These are phyloP conservation scores for Orthosia gracilis DNA, from an alignment of 2,888 invertebrate species.

Conservation along the genomic window DNA sequence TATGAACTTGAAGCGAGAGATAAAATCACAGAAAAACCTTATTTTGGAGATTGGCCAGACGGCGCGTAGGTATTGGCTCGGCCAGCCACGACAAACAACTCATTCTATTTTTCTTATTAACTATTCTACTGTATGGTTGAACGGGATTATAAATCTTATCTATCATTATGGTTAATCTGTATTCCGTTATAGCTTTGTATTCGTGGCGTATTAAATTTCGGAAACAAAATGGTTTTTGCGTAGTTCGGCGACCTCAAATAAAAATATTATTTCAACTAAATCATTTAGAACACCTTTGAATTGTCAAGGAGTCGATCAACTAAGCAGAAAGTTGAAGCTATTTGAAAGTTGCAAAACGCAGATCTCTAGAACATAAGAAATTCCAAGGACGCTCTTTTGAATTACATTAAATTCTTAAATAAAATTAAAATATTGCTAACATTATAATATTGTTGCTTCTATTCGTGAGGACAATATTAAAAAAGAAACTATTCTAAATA, in stretches of 20 bases:
- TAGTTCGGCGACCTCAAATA: not conserved
- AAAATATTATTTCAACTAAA: not conserved
- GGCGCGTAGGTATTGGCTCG: constrained; percentile 18
- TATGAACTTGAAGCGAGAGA: constrained; percentile 23
- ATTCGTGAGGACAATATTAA: too few species aligned
- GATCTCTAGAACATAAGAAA: not conserved
- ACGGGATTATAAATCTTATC: not conserved
- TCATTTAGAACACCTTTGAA: not conserved
- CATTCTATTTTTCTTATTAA: constrained; percentile 16
- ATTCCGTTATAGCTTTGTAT: not conserved
- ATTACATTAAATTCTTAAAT: too few species aligned
- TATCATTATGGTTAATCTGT: not conserved
- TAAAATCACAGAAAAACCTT: constrained; percentile 20
- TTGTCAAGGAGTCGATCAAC: too few species aligned
- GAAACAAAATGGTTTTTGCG: not conserved
- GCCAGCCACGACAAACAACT: constrained; percentile 31
- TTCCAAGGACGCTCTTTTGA: not conserved
- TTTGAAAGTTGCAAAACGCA: not conserved
- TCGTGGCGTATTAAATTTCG: not conserved
- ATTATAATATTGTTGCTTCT: too few species aligned
- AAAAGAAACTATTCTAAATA: too few species aligned
- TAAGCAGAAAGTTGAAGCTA: not conserved
- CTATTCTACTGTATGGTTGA: not conserved
- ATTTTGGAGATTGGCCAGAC: constrained; percentile 48
- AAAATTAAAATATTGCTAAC: too few species aligned